phyloP scores from a whole-genome alignment of 2,888 invertebrate species.

The Cryptophagus acutangulus region DNA sequence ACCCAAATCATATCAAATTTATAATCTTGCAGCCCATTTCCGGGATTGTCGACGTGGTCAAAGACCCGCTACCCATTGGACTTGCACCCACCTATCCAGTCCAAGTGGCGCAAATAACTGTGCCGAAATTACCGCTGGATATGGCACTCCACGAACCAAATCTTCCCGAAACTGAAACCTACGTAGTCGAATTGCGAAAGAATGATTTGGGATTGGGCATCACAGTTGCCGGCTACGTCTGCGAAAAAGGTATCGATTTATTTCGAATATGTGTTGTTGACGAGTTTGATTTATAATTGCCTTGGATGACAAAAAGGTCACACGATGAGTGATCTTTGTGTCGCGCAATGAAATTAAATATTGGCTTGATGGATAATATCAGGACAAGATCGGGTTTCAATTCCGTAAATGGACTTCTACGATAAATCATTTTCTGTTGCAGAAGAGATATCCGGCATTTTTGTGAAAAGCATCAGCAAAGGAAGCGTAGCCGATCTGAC shows the following conservation, averaged over 20 bases:
- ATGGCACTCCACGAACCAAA: conserved; percentile 59
- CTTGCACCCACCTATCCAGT: conserved; percentile 25
- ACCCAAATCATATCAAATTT: conserved; percentile 7
- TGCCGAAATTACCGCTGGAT: conserved; percentile 48
- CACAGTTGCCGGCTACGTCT: conserved; percentile 95
- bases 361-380: neutral
- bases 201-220: conserved; percentile 91
- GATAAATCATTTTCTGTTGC: too few species aligned
- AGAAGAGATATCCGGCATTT: conserved; percentile 99
- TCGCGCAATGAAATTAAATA: too few species aligned
- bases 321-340: too few species aligned
- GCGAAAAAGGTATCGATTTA: conserved; percentile 85
- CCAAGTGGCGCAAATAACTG: conserved; percentile 15
- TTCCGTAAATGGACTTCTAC: too few species aligned
- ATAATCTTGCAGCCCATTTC: conserved; percentile 53
- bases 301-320: too few species aligned
- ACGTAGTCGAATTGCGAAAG: conserved; percentile 84
- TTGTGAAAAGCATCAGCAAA: conserved; percentile 96
- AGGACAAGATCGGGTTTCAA: neutral
- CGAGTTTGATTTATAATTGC: too few species aligned
- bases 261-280: too few species aligned
- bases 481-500: conserved; percentile 94
- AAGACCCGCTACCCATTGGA: conserved; percentile 54
- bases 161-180: conserved; percentile 84
- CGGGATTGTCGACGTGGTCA: conserved; percentile 63